A percentile compares a stretch with the other conserved stretches of the same genome.
Evolutionary conservation across 2,797 vertebrate genomes (phyloP).

Genomic region (Argya squamiceps): DNA sequence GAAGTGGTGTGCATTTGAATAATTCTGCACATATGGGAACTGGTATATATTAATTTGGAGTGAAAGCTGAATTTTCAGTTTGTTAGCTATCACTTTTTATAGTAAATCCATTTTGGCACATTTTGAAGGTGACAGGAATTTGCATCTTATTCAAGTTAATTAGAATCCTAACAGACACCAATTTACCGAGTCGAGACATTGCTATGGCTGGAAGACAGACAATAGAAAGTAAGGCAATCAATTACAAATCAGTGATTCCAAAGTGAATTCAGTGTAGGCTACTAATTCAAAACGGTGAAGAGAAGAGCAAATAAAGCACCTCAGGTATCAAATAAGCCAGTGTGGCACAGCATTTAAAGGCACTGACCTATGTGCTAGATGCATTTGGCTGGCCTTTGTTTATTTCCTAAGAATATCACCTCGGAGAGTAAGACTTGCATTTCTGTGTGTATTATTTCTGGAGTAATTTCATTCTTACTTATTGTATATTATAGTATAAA

Average conservation of each 20-base stretch:
- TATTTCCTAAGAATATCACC: not conserved
- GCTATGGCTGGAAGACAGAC: not conserved
- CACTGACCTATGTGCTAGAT: not conserved
- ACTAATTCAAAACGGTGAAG: not conserved
- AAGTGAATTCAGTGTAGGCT: not conserved
- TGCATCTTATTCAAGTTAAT: constrained; percentile 27
- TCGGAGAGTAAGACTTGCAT: not conserved
- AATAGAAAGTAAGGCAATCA: not conserved
- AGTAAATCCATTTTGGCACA: constrained; percentile 16
- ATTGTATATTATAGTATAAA: not conserved
- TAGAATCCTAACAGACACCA: not conserved
- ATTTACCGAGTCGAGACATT: not conserved
- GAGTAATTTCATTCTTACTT: not conserved
- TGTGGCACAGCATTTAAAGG: not conserved
- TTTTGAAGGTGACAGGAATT: constrained; percentile 39
- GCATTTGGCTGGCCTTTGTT: not conserved
- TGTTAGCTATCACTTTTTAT: constrained; percentile 11
- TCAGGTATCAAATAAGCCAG: not conserved
- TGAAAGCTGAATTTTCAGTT: constrained; percentile 10
- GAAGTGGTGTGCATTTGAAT: not conserved
- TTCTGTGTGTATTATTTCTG: not conserved
- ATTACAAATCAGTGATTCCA: not conserved
- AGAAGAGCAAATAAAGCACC: not conserved
- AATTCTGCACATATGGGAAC: not conserved
- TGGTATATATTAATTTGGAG: not conserved